Evolutionary conservation across 2,797 vertebrate species (phyloP).

Genomic region (Pseudomugil tenellus): DNA sequence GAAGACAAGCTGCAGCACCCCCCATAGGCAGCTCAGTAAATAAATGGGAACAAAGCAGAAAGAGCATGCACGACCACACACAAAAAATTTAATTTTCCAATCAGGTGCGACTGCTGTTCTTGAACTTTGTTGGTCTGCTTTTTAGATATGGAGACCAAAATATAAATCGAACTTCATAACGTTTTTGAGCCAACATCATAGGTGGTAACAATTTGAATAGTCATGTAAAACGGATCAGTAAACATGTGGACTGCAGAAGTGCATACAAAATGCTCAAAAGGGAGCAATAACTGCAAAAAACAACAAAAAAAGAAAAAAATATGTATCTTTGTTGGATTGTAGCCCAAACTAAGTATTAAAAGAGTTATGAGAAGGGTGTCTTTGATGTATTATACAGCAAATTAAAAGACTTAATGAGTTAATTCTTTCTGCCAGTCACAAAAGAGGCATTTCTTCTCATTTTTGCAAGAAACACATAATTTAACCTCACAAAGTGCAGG

Average conservation of each 20-base stretch:
- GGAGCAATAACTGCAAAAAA: constrained; percentile 6
- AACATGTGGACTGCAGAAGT: too few relatives aligned
- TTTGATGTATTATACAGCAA: constrained; percentile 46
- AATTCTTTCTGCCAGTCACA: constrained; percentile 37
- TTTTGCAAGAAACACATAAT: constrained; percentile 32
- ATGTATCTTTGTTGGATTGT: not conserved
- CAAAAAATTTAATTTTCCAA: not conserved
- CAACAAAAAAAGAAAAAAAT: too few relatives aligned
- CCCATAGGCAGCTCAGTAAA: constrained; percentile 67
- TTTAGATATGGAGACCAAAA: too few relatives aligned
- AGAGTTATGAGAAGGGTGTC: constrained; percentile 44
- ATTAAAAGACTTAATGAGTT: constrained; percentile 44
- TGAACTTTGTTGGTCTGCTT: not conserved
- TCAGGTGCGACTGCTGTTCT: not conserved
- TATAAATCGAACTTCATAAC: too few relatives aligned
- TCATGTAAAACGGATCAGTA: too few relatives aligned
- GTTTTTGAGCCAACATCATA: not conserved
- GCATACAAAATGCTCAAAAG: constrained; percentile 40
- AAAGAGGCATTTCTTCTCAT: constrained; percentile 44
- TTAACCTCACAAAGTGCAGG: constrained; percentile 44
- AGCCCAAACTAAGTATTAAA: not conserved
- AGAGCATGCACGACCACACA: not conserved
- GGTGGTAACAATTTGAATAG: too few relatives aligned
- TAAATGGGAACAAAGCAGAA: constrained; percentile 50
- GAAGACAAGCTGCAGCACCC: constrained; percentile 53